Conservation (phyloP, 2,113 vertebrate species). For the Malaclemys terrapin region DNA sequence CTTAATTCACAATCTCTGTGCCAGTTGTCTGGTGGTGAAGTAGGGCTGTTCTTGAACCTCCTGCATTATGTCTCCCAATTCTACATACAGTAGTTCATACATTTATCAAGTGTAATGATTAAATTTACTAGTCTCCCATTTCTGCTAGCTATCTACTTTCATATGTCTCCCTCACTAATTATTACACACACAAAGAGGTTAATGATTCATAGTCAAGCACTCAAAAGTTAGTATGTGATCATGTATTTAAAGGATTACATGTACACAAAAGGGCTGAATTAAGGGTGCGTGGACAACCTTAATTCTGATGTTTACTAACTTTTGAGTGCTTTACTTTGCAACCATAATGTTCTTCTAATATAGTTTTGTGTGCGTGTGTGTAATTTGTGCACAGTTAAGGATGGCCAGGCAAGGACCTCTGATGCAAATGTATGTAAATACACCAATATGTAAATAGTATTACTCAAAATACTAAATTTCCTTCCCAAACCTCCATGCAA, state of each 20-base stretch:
- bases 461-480: neutral
- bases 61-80: neutral
- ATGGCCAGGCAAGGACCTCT: neutral
- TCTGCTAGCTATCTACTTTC: neutral
- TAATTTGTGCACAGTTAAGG: neutral
- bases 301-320: neutral
- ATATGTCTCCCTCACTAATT: too few species aligned
- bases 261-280: neutral
- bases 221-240: neutral
- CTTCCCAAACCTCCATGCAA: neutral
- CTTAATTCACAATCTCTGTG: neutral
- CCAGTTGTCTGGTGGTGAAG: neutral
- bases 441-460: neutral
- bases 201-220: neutral
- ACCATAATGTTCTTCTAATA: neutral
- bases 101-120: neutral
- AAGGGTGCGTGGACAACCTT: neutral
- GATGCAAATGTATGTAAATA: neutral
- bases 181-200: neutral
- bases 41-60: neutral
- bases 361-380: neutral
- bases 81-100: neutral
- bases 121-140: neutral
- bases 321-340: neutral
- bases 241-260: neutral